A percentile compares a stretch with the other conserved stretches of the same genome.
Conservation (phyloP, 2,888 invertebrate genomes). For the Drosophila flavopinicola region DNA sequence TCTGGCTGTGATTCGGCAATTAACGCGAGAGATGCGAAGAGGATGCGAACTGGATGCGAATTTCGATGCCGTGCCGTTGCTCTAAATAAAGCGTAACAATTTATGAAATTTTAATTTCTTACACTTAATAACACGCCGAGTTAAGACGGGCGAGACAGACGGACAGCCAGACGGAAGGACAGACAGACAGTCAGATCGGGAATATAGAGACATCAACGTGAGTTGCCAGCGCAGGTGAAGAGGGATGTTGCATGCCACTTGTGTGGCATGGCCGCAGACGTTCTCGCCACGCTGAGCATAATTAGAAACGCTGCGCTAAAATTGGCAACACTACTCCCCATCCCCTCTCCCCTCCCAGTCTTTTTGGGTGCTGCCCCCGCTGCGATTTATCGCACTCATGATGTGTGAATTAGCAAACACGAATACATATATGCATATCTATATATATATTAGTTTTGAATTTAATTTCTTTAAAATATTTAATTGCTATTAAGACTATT, state of each 20-base stretch:
- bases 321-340: too few relatives aligned
- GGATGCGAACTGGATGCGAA: conserved; percentile 4
- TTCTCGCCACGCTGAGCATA: too few relatives aligned
- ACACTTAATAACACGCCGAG: conserved; percentile 75
- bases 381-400: conserved; percentile 41
- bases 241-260: conserved; percentile 41
- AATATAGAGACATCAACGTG: conserved; percentile 74
- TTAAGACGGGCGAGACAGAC: conserved; percentile 49
- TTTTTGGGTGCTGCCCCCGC: not conserved
- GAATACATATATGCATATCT: conserved; percentile 8
- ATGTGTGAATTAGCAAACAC: conserved; percentile 42
- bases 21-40: conserved; percentile 29
- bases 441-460: too few relatives aligned
- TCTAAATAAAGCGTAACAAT: conserved; percentile 78
- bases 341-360: conserved; percentile 12
- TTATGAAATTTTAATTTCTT: conserved; percentile 77
- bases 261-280: conserved; percentile 71
- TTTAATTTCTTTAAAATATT: too few relatives aligned
- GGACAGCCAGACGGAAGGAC: too few relatives aligned
- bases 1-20: conserved; percentile 33
- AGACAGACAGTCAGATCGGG: too few relatives aligned
- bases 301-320: conserved; percentile 67
- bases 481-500: too few relatives aligned
- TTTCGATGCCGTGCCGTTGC: conserved; percentile 38
- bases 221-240: conserved; percentile 67